Conservation (phyloP, 2,888 invertebrate species). For the Gymnoscelis rufifasciata region DNA sequence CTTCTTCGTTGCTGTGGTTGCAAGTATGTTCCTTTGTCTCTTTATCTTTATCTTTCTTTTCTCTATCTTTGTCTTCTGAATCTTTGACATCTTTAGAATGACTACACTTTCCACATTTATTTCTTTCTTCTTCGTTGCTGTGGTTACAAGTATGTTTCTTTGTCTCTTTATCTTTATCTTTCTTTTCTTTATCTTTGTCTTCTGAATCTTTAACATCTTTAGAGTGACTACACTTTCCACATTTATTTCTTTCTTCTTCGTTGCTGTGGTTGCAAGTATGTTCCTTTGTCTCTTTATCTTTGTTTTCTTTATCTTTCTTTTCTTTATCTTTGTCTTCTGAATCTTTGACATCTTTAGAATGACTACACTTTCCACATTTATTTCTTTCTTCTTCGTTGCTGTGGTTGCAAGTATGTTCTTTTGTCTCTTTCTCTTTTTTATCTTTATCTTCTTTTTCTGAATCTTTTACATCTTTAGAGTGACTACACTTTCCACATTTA, state of each 20-base stretch:
- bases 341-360: not conserved
- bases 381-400: not conserved
- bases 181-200: not conserved
- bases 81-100: not conserved
- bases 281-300: not conserved
- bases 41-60: not conserved
- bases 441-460: not conserved
- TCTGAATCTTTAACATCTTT: not conserved
- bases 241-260: not conserved
- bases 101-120: not conserved
- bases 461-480: not conserved
- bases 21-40: not conserved
- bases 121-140: not conserved
- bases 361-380: not conserved
- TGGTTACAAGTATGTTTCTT: not conserved
- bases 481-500: not conserved
- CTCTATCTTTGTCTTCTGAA: not conserved
- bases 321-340: not conserved
- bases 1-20: not conserved
- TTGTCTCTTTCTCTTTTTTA: no score
- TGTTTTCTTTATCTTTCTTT: no score
- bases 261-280: not conserved
- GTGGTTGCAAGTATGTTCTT: not conserved
- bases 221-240: not conserved
- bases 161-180: no score